phyloP scores from a whole-genome alignment of 2,888 invertebrate species.

The Carpatolechia fugitivella region DNA sequence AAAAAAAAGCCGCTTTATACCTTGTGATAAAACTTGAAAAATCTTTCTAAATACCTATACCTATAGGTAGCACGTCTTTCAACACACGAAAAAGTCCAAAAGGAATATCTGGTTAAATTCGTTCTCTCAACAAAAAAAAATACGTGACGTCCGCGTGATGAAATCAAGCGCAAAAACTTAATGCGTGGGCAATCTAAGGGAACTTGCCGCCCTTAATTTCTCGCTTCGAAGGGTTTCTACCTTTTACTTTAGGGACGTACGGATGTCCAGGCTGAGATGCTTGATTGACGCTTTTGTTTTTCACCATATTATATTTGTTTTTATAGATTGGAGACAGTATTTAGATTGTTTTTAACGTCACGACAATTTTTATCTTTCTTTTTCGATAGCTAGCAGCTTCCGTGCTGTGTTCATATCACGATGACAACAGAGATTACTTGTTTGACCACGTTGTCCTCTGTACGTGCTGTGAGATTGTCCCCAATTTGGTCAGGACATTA shows the following conservation, averaged over 20 bases:
- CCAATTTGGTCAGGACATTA: no score
- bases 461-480: no score
- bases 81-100: not conserved
- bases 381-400: not conserved
- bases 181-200: slow-evolving; percentile 37
- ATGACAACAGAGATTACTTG: no score
- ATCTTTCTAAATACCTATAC: no score
- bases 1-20: no score
- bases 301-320: no score
- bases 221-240: slow-evolving; percentile 45
- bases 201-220: slow-evolving; percentile 51
- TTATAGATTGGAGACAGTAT: no score
- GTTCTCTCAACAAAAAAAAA: slow-evolving; percentile 7
- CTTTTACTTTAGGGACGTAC: slow-evolving; percentile 12
- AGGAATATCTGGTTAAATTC: not conserved
- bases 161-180: slow-evolving; percentile 45
- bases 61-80: not conserved
- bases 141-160: slow-evolving; percentile 13
- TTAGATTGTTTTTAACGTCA: no score
- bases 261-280: no score
- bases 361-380: not conserved
- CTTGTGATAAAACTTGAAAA: no score
- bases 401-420: not conserved
- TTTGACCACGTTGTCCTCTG: no score
- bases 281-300: no score